A percentile compares a stretch with the other conserved stretches of the same genome.
These are phyloP conservation scores for Mesembrinibis cayennensis DNA, from an alignment of 2,113 vertebrate species.

Conservation along the genomic window DNA sequence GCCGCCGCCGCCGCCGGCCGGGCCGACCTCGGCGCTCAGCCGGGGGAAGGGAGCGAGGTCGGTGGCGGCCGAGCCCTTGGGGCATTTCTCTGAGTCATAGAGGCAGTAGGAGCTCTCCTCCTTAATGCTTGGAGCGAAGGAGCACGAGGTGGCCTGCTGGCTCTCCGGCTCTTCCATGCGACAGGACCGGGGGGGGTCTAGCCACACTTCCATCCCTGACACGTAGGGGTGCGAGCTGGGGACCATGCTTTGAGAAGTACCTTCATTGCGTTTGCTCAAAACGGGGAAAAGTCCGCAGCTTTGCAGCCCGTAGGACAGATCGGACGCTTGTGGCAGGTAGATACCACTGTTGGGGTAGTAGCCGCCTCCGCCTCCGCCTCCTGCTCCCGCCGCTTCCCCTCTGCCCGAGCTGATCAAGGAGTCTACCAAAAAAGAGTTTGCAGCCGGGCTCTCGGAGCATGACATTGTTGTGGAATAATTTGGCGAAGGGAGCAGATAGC, in stretches of 20 bases:
- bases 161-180: constrained; percentile 87
- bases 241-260: constrained; percentile 81
- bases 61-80: constrained; percentile 83
- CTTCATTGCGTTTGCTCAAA: constrained; percentile 91
- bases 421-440: constrained; percentile 98
- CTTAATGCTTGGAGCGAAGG: constrained; percentile 94
- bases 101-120: constrained; percentile 96
- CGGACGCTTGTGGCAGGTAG: constrained; percentile 89
- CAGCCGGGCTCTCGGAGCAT: constrained; percentile 96
- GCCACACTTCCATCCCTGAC: constrained; percentile 94
- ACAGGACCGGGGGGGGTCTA: constrained; percentile 90
- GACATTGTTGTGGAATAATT: constrained; percentile 98
- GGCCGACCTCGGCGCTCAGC: constrained; percentile 79
- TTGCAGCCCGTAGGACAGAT: constrained; percentile 93
- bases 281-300: constrained; percentile 94
- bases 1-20: constrained; percentile 73
- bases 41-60: constrained; percentile 84
- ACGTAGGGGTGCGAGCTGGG: constrained; percentile 84
- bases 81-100: constrained; percentile 94
- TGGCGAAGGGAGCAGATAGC: constrained; percentile 96
- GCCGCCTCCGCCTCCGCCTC: constrained; percentile 80
- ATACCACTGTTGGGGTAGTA: constrained; percentile 90
- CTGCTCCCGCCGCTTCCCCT: constrained; percentile 82
- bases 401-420: constrained; percentile 93
- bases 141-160: constrained; percentile 86